Evolutionary conservation across 2,797 vertebrate genomes (phyloP).

Genomic region (Pipistrellus nathusii): DNA sequence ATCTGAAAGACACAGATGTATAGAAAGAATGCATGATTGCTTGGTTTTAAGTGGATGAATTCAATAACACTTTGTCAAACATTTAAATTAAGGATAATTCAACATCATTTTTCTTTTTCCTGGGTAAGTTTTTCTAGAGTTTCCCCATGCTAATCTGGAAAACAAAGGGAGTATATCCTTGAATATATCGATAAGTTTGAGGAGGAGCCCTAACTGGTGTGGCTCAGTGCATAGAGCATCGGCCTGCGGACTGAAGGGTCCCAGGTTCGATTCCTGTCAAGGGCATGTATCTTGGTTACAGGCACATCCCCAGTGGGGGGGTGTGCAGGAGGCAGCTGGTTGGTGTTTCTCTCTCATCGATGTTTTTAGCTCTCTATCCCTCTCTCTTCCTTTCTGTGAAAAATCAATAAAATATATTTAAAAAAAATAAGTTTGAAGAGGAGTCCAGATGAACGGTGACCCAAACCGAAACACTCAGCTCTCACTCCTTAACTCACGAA

Average conservation of each 20-base stretch:
- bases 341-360: no score
- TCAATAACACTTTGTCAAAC: background rate
- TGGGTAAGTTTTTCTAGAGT: background rate
- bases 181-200: background rate
- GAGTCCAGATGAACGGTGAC: background rate
- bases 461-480: background rate
- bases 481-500: background rate
- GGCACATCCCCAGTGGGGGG: no score
- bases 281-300: no score
- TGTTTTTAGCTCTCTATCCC: no score
- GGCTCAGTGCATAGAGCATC: no score
- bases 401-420: no score
- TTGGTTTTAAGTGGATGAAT: slow-evolving; percentile 21
- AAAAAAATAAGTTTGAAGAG: no score
- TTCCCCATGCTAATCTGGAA: background rate
- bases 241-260: no score
- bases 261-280: no score
- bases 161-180: background rate
- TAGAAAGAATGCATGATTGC: background rate
- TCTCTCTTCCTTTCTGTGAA: no score
- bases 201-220: no score
- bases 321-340: no score
- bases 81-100: background rate
- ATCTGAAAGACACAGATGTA: slow-evolving; percentile 86
- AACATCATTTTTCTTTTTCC: background rate